Evolutionary conservation across 2,888 invertebrate genomes (phyloP), one percentile per base, ranked within the genome.

Genomic region (Nycteola revayana): DNA sequence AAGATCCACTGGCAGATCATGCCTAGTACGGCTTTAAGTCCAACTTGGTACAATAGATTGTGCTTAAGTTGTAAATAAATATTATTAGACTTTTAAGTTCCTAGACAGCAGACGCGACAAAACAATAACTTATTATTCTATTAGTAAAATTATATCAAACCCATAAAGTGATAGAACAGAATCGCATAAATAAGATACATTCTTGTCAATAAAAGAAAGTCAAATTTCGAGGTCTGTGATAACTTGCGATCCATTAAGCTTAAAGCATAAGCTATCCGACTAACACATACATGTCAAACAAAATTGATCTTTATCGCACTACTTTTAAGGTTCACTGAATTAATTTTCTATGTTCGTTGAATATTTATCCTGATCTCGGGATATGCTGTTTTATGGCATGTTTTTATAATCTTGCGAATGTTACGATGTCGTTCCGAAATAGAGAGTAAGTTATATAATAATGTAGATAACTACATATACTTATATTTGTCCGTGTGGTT

Each of bases 361-460:
- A 65, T 70, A 65, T 70, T 69, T 67, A 66, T 62, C 60, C 54
- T 53, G 53, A 63, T 71, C 60, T 57, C 40, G 42, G 46, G 52
- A 53, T 59, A 51, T 60, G 57, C 36, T 39, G 63, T 73, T 74
- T 76, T 72, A 74, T 53, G 60, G 45, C 59, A 63, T 74, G 71
- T 72, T 76, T 77, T 77, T 76, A 74, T 75, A 77, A 76, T 76
- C 76, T 68, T 46, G 51, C 50, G 50, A 54, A 62, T 63, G 62
- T 66, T 60, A 64, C 51, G 67, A 58, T 54, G 57, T 59, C 44
- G 42, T 50, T 55, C 46, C 14, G 39, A 36, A 24, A 36, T 25
- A 32, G 44, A 31, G 26, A 52, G 57, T 56, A 47, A 25, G 43
- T 56, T 48, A 47, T 52, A 28, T 39, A 6, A 28, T 39, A 6